Conservation (phyloP, 2,113 vertebrate genomes). For the Heteronetta atricapilla region DNA sequence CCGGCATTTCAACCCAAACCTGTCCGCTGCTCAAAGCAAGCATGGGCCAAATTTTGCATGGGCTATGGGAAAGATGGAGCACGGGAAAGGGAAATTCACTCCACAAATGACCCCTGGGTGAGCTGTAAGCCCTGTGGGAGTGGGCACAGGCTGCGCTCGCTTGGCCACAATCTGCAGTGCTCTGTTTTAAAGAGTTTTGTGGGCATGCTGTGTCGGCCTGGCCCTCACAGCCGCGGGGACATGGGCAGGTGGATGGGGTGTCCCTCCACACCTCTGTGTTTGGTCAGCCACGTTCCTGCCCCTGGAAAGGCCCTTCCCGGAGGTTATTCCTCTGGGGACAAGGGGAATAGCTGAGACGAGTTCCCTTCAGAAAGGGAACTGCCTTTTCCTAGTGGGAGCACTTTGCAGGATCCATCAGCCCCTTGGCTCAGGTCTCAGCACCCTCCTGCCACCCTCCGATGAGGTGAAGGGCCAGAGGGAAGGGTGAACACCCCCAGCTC, state of each 20-base stretch:
- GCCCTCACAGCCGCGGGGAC: background rate
- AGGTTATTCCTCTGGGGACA: background rate
- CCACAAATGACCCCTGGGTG: background rate
- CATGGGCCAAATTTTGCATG: background rate
- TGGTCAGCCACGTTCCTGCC: background rate
- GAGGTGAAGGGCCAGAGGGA: background rate
- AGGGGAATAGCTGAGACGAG: background rate
- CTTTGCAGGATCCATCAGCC: background rate
- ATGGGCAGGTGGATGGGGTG: background rate
- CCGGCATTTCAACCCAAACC: background rate
- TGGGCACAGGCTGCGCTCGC: accelerated
- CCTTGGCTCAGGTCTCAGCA: accelerated
- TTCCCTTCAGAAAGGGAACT: background rate
- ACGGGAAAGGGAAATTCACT: background rate
- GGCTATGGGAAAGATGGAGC: background rate
- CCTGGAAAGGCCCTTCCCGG: background rate
- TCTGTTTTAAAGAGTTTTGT: background rate
- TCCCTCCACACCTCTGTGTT: accelerated
- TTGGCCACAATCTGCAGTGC: background rate
- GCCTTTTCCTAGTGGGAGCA: background rate
- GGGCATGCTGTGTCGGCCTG: background rate
- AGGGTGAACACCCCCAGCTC: background rate
- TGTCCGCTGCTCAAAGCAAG: accelerated
- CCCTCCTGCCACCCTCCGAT: background rate
- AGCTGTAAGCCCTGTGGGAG: background rate